Conservation (phyloP, 2,797 vertebrate genomes). For the Eospalax fontanierii region DNA sequence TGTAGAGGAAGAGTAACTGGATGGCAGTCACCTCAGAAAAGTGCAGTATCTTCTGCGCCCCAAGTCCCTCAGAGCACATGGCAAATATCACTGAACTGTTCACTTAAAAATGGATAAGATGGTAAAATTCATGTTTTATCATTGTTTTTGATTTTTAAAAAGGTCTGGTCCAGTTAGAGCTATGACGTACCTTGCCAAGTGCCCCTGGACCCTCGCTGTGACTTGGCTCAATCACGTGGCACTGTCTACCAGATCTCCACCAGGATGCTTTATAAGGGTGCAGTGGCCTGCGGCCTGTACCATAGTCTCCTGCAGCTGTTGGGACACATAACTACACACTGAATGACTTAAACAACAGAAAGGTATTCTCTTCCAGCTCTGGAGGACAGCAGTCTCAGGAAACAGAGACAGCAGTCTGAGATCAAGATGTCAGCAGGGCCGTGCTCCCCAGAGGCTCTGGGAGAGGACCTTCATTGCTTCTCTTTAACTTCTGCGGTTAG, state of each 20-base stretch:
- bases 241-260: background rate
- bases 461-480: background rate
- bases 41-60: background rate
- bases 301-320: background rate
- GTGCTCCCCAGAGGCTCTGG: background rate
- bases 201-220: fast-evolving
- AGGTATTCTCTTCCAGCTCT: background rate
- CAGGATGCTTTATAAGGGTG: background rate
- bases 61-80: background rate
- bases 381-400: background rate
- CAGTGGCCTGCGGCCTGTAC: background rate
- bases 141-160: background rate
- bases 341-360: background rate
- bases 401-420: background rate
- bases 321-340: background rate
- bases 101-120: background rate
- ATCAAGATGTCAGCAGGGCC: background rate
- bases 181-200: background rate
- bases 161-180: background rate
- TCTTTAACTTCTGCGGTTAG: background rate
- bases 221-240: background rate
- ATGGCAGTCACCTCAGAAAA: background rate
- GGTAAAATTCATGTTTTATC: background rate
- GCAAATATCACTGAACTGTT: background rate
- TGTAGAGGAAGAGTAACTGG: slow-evolving; percentile 13